Evolutionary conservation across 2,797 vertebrate genomes (phyloP).

Genomic region (Salarias fasciatus): DNA sequence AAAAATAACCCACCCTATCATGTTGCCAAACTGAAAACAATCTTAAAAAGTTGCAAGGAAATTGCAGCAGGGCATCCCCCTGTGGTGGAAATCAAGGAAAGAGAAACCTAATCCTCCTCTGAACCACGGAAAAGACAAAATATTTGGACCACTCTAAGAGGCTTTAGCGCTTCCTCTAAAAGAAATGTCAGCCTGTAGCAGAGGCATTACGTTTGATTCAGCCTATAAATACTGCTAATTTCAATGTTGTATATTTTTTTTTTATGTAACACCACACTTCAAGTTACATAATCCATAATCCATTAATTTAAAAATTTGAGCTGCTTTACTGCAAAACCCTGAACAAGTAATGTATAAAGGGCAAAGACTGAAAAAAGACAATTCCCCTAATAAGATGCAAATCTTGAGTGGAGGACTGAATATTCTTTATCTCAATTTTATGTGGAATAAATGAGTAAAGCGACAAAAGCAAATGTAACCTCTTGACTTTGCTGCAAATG

Average conservation of each 20-base stretch:
- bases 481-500: not conserved
- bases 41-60: slow-evolving; percentile 39
- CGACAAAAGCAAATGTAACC: not conserved
- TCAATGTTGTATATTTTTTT: not conserved
- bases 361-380: not conserved
- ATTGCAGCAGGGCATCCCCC: slow-evolving; percentile 45
- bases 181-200: slow-evolving; percentile 13
- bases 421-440: slow-evolving; percentile 20
- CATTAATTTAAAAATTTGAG: slow-evolving; percentile 4
- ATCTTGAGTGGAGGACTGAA: not conserved
- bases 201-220: slow-evolving; percentile 18
- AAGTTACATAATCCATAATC: slow-evolving; percentile 10
- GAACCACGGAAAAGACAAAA: slow-evolving; percentile 38
- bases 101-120: slow-evolving; percentile 39
- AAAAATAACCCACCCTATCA: slow-evolving; percentile 56
- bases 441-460: slow-evolving; percentile 12
- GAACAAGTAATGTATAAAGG: not conserved
- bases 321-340: slow-evolving; percentile 9
- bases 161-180: slow-evolving; percentile 18
- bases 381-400: slow-evolving; percentile 10
- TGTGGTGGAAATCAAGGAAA: slow-evolving; percentile 34
- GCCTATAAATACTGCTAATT: slow-evolving; percentile 18
- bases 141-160: slow-evolving; percentile 20
- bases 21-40: slow-evolving; percentile 27
- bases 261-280: not conserved